Evolutionary conservation across 2,113 vertebrate genomes (phyloP), one percentile per base, ranked within the genome.

Genomic region (Cynoglossus semilaevis): DNA sequence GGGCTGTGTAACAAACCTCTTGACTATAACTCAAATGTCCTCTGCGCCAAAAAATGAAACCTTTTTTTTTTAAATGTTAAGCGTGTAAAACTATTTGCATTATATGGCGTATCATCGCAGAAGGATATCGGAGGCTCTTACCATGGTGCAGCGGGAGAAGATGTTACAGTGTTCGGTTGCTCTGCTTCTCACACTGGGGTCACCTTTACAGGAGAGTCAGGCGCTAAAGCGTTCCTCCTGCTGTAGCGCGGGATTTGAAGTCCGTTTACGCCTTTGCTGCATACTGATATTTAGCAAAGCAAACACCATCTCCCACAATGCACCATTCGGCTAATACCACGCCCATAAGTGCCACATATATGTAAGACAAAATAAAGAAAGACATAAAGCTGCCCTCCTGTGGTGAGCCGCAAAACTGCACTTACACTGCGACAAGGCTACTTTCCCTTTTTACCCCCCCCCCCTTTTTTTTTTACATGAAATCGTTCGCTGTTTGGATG

Each of bases 181-280:
- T 41, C 4, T 12, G 38, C 38, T 41, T 41, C 38, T 41, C 38
- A 13, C 38, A 41, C 11, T 41, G 38, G 68, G 80, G 88, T 89
- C 87, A 88, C 86, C 86, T 87, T 38, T 51, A 13, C 37, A 43
- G 58, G 55, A 56, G 12, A 80, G 74, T 70, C 80, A 77, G 51
- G 78, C 59, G 77, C 0, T 29, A 15, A 50, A n/a, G 5, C 29
- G 14, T 51, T 0, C n/a, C 1, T 0, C 1, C 14, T 12, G 0
- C 7, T 0, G 11, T 1, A 11, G 3, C 1, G 0, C 8, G 89
- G 89, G 85, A 79, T 19, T 67, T 90, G 89, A 87, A 90, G 89
- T 91, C 37, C 0, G 29, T 44, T 34, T 2, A 15, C 1, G 16
- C 1, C 0, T 9, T 0, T 0, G 13, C 1, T 0, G 7, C n/a